Evolutionary conservation across 2,888 invertebrate species (phyloP), one percentile per base, ranked within the genome.

Genomic region (Stomorhina lunata): DNA sequence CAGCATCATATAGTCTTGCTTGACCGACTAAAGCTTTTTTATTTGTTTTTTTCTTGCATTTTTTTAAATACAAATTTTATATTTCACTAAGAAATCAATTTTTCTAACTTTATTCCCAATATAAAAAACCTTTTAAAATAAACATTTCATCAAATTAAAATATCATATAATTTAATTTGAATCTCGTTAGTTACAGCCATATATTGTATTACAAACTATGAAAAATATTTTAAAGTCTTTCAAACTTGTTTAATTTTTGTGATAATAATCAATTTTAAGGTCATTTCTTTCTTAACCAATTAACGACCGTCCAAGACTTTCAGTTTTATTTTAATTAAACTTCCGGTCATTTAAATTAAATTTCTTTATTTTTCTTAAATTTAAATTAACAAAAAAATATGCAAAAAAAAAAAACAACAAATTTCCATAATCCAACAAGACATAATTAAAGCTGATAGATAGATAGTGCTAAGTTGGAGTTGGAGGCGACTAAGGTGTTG

Each of bases 351-450:
- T 77, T 63, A 43, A 78, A 73, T 34, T 43, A 73, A 32, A 50
- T 65, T 53, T 50, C 40, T 65, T 29, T 25, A 22, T 43, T 29
- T 53, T 22, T 63, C 0, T 22, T 22, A 20, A n/a, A 15, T 7
- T 59, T 34, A 3, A 61, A 15, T 27, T 59, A n/a, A 34, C 50
- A 25, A 71, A 63, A 55, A 65, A 65, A 53, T 69, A 77, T 77
- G 76, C 72, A 77, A 81, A 81, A n/a, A 25, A 71, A 63, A 55
- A 65, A 65, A 53, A 61, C 68, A 72, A 71, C 72, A 77, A 81
- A 81, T 43, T 27, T 40, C 29, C n/a, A 53, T 37, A 50, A 48
- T 37, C 53, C 20, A 63, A 32, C 53, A 73, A 43, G 5, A 17
- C 15, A 50, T 61, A 61, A 69, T 43, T 69, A 45, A 45, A 40